Evolutionary conservation across 1,140 invertebrate species (phyloP).

Genomic region (Drosophila ambigua): DNA sequence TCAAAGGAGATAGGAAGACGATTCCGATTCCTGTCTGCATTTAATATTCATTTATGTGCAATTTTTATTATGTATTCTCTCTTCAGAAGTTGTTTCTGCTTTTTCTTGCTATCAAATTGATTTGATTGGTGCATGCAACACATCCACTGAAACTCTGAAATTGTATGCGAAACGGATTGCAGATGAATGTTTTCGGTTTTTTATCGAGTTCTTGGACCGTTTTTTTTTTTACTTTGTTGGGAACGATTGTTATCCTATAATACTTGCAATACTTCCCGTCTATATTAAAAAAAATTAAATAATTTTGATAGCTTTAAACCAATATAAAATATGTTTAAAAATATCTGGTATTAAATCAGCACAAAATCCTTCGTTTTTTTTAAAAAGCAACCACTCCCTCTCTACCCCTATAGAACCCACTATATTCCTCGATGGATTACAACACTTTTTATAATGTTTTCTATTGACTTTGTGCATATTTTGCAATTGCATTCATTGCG

Average conservation of each 20-base stretch:
- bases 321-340: too few relatives aligned
- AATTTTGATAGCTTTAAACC: too few relatives aligned
- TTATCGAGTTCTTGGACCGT: background rate
- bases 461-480: slow-evolving; percentile 2
- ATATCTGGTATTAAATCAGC: too few relatives aligned
- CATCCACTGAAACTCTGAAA: background rate
- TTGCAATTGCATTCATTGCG: slow-evolving; percentile 23
- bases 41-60: slow-evolving; percentile 48
- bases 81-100: slow-evolving; percentile 25
- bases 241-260: too few relatives aligned
- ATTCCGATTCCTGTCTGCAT: slow-evolving; percentile 22
- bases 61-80: slow-evolving; percentile 25
- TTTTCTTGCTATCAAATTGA: slow-evolving; percentile 31
- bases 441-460: too few relatives aligned
- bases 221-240: too few relatives aligned
- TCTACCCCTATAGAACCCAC: too few relatives aligned
- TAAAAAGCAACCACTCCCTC: too few relatives aligned
- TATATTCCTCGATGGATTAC: too few relatives aligned
- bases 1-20: slow-evolving; percentile 7
- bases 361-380: too few relatives aligned
- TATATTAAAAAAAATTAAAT: too few relatives aligned
- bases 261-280: too few relatives aligned
- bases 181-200: slow-evolving; percentile 16
- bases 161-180: slow-evolving; percentile 11
- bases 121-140: slow-evolving; percentile 30